Percentiles rank a stretch among this genome's conserved stretches.
These are phyloP conservation scores for Gorsachius magnificus DNA, from an alignment of 2,797 vertebrate genomes.

Conservation along the genomic window DNA sequence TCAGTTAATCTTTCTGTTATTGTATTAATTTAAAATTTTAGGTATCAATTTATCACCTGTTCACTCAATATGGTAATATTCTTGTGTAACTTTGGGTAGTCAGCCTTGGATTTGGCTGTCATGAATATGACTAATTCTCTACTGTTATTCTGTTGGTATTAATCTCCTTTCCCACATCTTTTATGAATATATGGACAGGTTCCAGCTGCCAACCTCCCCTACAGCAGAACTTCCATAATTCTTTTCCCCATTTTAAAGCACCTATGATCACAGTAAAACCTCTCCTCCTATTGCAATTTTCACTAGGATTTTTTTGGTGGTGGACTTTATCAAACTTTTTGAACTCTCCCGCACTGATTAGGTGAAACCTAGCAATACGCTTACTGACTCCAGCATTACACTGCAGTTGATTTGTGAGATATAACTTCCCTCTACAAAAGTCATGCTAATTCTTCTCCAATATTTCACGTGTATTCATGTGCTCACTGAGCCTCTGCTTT, in stretches of 20 bases:
- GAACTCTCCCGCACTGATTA: not conserved
- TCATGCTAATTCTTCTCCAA: not conserved
- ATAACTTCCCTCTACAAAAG: not conserved
- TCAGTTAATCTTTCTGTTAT: not conserved
- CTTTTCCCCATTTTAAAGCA: not conserved
- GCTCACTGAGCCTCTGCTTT: rapidly evolving
- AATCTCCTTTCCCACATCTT: not conserved
- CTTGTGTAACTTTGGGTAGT: not conserved
- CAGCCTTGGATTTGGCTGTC: not conserved
- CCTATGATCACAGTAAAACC: not conserved
- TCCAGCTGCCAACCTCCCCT: not conserved
- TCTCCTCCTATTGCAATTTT: not conserved
- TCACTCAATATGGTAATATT: not conserved
- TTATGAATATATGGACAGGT: not conserved
- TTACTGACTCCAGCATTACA: not conserved
- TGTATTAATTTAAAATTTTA: not conserved
- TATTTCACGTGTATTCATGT: not conserved
- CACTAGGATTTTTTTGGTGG: not conserved
- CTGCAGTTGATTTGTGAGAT: not conserved
- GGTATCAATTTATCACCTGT: not conserved
- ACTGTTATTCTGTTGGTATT: not conserved
- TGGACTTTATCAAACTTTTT: not conserved
- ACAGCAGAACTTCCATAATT: not conserved
- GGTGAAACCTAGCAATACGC: not conserved
- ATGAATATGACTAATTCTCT: not conserved